phyloP scores from a whole-genome alignment of 1,140 invertebrate genomes.

The Philaenus spumarius region DNA sequence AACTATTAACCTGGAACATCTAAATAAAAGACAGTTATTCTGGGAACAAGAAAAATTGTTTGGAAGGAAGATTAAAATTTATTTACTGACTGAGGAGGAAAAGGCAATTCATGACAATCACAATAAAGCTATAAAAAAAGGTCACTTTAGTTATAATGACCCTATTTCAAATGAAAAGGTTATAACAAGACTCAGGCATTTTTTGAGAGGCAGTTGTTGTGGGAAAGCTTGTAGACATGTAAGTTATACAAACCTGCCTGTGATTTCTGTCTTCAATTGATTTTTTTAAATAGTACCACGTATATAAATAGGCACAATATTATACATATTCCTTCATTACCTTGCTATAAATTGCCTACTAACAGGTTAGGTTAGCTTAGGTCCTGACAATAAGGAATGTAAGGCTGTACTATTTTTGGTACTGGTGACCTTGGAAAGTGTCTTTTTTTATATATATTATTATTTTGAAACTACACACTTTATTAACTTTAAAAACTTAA shows the following conservation, averaged over 20 bases:
- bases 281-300: no score
- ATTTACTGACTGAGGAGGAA: slow-evolving; percentile 22
- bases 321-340: no score
- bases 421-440: no score
- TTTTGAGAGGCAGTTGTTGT: slow-evolving; percentile 32
- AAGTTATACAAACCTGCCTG: slow-evolving; percentile 20
- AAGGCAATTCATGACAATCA: slow-evolving; percentile 28
- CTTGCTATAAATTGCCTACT: no score
- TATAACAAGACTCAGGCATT: slow-evolving; percentile 32
- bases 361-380: no score
- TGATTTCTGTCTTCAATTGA: no score
- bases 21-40: slow-evolving; percentile 24
- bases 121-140: slow-evolving; percentile 25
- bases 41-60: slow-evolving; percentile 23
- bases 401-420: no score
- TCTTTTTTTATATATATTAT: no score
- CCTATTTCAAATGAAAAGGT: slow-evolving; percentile 26
- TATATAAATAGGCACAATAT: no score
- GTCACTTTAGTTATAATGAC: slow-evolving; percentile 36
- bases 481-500: no score
- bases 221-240: slow-evolving; percentile 33
- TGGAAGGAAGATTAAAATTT: slow-evolving; percentile 19
- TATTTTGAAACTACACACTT: no score
- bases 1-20: neutral
- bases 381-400: no score